phyloP scores from a whole-genome alignment of 2,113 vertebrate species.

The Pluvialis apricaria region DNA sequence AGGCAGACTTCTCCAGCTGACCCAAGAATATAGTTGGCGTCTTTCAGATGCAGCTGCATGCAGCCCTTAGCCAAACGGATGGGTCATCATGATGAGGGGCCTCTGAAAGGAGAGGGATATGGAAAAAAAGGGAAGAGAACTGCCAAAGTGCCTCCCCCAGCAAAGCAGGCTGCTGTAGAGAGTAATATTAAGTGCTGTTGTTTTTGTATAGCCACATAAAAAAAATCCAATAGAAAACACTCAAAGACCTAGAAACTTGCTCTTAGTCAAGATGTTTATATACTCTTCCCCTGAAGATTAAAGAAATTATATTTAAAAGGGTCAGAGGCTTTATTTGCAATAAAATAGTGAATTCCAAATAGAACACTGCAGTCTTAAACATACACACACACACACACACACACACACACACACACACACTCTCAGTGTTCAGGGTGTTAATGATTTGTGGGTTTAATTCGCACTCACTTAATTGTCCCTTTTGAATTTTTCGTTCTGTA shows the following conservation, averaged over 20 bases:
- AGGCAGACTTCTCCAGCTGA: conserved; percentile 1
- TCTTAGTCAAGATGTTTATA: conserved; percentile 25
- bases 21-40: conserved; percentile 49
- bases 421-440: not conserved
- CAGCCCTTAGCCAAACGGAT: conserved; percentile 15
- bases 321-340: not conserved
- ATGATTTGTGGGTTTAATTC: not conserved
- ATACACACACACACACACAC: not conserved
- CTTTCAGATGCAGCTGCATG: conserved; percentile 46
- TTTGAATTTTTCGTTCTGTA: not conserved
- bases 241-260: not conserved
- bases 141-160: conserved; percentile 46
- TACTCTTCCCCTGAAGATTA: not conserved
- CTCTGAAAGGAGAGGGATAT: conserved; percentile 41
- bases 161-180: conserved; percentile 9
- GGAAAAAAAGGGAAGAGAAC: conserved; percentile 9
- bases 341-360: not conserved
- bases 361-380: not conserved
- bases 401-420: not conserved
- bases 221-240: conserved; percentile 9
- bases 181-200: conserved; percentile 7
- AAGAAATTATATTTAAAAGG: conserved; percentile 24
- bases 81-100: conserved; percentile 45
- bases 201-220: not conserved
- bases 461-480: not conserved